Evolutionary conservation across 2,113 vertebrate genomes (phyloP).

Genomic region (Prolemur simus): DNA sequence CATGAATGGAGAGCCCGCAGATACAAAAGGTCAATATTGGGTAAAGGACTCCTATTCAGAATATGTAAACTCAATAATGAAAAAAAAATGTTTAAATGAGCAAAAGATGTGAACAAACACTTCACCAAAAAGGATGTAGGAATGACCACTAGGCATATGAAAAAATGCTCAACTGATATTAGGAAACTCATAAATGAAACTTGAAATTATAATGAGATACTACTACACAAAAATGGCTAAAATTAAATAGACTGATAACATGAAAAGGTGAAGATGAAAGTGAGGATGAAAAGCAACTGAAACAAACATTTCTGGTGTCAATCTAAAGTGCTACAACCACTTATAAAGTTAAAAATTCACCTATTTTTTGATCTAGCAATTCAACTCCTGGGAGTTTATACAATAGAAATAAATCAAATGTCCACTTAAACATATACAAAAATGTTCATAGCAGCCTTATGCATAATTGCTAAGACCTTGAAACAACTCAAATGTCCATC

Average conservation of each 20-base stretch:
- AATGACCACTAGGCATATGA: neutral
- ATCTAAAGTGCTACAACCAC: neutral
- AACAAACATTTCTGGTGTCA: neutral
- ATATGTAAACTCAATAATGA: neutral
- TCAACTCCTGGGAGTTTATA: neutral
- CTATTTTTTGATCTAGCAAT: neutral
- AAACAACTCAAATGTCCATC: neutral
- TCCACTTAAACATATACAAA: neutral
- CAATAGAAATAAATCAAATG: neutral
- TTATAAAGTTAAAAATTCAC: neutral
- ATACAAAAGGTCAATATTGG: neutral
- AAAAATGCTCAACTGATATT: neutral
- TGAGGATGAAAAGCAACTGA: neutral
- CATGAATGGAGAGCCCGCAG: neutral
- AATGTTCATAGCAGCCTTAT: neutral
- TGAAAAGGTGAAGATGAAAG: neutral
- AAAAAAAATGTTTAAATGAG: neutral
- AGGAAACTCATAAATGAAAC: neutral
- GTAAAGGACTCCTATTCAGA: neutral
- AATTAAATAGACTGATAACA: neutral
- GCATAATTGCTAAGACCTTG: neutral
- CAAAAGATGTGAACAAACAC: neutral
- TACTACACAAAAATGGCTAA: neutral
- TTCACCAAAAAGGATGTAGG: neutral
- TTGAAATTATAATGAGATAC: neutral